A percentile compares a stretch with the other conserved stretches of the same genome.
Conservation (phyloP, 2,113 vertebrate genomes). For the Tychaedon coryphoeus region DNA sequence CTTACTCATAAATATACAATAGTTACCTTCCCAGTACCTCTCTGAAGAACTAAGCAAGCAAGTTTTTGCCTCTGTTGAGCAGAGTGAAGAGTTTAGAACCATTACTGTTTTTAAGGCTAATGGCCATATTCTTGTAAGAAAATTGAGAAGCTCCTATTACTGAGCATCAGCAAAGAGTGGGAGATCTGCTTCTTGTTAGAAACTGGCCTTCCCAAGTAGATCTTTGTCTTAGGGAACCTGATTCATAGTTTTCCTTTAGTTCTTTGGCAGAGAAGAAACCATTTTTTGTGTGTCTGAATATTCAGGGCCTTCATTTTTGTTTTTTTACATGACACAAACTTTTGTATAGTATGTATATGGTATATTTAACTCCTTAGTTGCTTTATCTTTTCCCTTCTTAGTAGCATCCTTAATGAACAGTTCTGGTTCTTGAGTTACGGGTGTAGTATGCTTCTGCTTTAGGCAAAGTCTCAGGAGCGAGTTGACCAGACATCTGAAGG, state of each 20-base stretch:
- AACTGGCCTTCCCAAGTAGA: background rate
- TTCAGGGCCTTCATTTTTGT: background rate
- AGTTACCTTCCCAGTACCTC: background rate
- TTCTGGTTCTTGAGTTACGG: background rate
- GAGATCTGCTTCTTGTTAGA: constrained; percentile 21
- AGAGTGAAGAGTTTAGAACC: background rate
- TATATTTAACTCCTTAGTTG: background rate
- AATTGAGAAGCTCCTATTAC: background rate
- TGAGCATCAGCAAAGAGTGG: background rate
- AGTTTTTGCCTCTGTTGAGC: background rate
- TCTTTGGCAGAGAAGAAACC: background rate
- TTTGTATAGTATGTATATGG: background rate
- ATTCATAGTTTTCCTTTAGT: background rate
- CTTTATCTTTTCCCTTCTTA: background rate
- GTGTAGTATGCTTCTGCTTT: background rate
- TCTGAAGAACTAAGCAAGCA: constrained; percentile 16
- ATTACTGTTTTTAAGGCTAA: background rate
- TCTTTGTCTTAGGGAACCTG: background rate
- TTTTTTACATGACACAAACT: background rate
- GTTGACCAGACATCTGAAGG: background rate
- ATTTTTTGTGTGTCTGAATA: background rate
- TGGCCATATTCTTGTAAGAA: background rate
- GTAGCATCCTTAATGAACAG: background rate
- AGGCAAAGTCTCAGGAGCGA: background rate
- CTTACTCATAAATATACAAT: background rate